A percentile compares a stretch with the other conserved stretches of the same genome.
Evolutionary conservation across 2,888 invertebrate species (phyloP).

Genomic region (Buathra laborator): DNA sequence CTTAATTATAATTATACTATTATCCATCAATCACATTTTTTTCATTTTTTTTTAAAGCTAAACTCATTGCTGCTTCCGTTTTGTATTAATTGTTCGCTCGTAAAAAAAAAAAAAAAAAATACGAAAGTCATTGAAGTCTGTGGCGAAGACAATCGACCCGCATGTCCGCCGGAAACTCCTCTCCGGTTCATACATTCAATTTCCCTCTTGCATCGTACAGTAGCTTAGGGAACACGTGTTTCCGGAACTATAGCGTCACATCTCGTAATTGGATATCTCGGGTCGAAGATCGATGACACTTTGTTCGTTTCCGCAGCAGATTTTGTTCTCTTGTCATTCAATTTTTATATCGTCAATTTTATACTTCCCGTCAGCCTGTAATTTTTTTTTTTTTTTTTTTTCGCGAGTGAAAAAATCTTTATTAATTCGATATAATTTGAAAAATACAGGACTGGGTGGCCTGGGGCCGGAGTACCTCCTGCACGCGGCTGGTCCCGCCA

Average conservation of each 20-base stretch:
- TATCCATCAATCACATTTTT: not conserved
- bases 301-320: not conserved
- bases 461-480: constrained; percentile 84
- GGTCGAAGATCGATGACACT: constrained; percentile 46
- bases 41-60: not conserved
- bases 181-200: constrained; percentile 8
- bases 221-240: constrained; percentile 28
- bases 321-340: constrained; percentile 7
- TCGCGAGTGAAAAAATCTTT: not conserved
- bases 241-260: constrained; percentile 29
- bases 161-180: constrained; percentile 55
- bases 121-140: constrained; percentile 18
- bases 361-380: not conserved
- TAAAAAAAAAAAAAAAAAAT: not conserved
- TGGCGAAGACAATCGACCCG: constrained; percentile 40
- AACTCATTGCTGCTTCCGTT: not conserved
- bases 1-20: not conserved
- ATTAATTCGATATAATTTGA: constrained; percentile 24
- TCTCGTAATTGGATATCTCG: constrained; percentile 45
- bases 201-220: constrained; percentile 35
- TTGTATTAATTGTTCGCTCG: not conserved
- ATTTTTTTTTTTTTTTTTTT: not conserved
- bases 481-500: constrained; percentile 87
- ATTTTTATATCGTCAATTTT: not conserved
- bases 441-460: constrained; percentile 83